Conservation (phyloP, 2,113 vertebrate species). For the Panthera tigris region DNA sequence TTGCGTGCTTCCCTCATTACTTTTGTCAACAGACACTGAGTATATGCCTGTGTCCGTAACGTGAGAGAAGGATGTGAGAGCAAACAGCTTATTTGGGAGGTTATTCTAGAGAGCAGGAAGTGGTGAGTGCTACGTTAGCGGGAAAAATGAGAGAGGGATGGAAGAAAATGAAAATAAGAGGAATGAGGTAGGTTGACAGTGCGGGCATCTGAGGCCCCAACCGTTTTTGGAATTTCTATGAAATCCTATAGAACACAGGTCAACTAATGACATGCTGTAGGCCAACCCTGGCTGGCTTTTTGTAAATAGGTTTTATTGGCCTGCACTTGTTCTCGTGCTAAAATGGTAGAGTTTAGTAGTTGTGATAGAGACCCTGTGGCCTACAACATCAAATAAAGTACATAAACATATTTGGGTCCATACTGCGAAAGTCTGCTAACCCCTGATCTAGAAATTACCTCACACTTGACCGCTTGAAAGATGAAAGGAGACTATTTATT, state of each 20-base stretch:
- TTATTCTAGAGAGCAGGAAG: not conserved
- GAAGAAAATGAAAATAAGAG: not conserved
- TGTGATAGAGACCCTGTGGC: not conserved
- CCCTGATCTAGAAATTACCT: not conserved
- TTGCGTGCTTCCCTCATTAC: not conserved
- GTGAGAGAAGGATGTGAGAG: not conserved
- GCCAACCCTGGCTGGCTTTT: not conserved
- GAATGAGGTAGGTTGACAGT: not conserved
- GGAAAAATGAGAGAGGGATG: not conserved
- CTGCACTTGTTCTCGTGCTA: not conserved
- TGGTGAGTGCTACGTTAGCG: not conserved
- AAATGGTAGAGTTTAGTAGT: not conserved
- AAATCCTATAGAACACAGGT: not conserved
- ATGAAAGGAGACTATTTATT: not conserved
- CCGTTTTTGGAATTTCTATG: not conserved
- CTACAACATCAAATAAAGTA: not conserved
- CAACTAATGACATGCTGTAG: not conserved
- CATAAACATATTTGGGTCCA: not conserved
- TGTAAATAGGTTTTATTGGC: not conserved
- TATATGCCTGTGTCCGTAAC: not conserved
- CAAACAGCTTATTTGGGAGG: not conserved
- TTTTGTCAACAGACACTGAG: not conserved
- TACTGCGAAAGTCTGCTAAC: not conserved
- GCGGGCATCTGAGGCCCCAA: not conserved
- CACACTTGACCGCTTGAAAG: not conserved